These are phyloP conservation scores for Phrynocephalus vlangalii DNA, from an alignment of 2,797 vertebrate species.

Conservation along the genomic window DNA sequence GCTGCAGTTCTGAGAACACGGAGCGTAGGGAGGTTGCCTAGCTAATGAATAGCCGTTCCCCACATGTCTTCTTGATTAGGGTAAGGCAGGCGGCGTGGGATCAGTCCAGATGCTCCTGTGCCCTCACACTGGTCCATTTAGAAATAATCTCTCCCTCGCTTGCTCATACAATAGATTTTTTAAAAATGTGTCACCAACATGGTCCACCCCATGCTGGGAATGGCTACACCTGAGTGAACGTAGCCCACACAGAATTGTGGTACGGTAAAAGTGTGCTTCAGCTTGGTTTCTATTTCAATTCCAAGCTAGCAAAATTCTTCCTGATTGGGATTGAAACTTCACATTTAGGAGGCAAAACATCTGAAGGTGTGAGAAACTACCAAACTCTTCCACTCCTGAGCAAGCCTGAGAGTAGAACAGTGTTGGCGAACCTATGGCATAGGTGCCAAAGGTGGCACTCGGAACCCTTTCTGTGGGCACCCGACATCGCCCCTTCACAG, in stretches of 20 bases:
- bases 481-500: too few species aligned
- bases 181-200: not conserved
- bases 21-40: not conserved
- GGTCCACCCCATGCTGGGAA: not conserved
- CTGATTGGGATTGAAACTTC: too few species aligned
- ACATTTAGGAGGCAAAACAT: too few species aligned
- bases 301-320: too few species aligned
- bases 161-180: not conserved
- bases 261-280: not conserved
- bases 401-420: too few species aligned
- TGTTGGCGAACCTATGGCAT: too few species aligned
- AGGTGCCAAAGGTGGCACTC: too few species aligned
- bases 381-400: too few species aligned
- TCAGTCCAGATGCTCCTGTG: not conserved
- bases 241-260: not conserved
- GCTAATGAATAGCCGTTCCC: not conserved
- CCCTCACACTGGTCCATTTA: not conserved
- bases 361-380: too few species aligned
- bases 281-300: too few species aligned
- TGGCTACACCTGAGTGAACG: not conserved
- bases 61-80: not conserved
- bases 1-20: not conserved
- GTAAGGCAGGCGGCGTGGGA: not conserved
- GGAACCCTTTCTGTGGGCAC: too few species aligned
- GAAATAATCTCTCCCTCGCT: not conserved